Conservation (phyloP, 1,140 invertebrate species). For the Apis mellifera region DNA sequence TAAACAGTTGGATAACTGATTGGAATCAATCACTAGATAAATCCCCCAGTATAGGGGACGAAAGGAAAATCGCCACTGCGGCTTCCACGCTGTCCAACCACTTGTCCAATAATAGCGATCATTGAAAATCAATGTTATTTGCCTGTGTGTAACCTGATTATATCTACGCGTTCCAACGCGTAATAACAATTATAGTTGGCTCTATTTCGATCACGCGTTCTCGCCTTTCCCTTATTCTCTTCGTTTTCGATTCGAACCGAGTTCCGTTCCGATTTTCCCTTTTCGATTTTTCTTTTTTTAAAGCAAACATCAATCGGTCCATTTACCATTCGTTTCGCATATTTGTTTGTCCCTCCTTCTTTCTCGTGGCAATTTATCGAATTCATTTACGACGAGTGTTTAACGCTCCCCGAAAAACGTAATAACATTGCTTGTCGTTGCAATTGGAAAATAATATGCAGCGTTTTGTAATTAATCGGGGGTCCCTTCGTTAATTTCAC, state of each 20-base stretch:
- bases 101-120: slow-evolving; percentile 26
- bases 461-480: no score
- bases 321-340: neutral
- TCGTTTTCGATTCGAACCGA: neutral
- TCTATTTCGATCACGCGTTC: neutral
- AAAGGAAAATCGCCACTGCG: slow-evolving; percentile 27
- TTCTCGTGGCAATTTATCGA: slow-evolving; percentile 12
- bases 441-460: slow-evolving; percentile 13
- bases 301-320: neutral
- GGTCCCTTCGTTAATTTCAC: no score
- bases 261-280: neutral
- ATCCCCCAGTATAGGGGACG: slow-evolving; percentile 26
- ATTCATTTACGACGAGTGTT: neutral
- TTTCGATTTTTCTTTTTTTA: neutral
- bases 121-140: slow-evolving; percentile 41
- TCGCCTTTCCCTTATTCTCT: neutral
- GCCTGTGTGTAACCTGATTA: slow-evolving; percentile 26
- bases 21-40: slow-evolving; percentile 48
- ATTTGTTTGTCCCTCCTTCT: neutral
- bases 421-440: neutral
- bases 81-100: slow-evolving; percentile 5
- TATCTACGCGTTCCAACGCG: neutral
- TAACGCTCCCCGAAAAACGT: neutral
- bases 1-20: slow-evolving; percentile 51
- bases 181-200: neutral